Evolutionary conservation across 2,797 vertebrate genomes (phyloP).

Genomic region (Hippoglossus hippoglossus): DNA sequence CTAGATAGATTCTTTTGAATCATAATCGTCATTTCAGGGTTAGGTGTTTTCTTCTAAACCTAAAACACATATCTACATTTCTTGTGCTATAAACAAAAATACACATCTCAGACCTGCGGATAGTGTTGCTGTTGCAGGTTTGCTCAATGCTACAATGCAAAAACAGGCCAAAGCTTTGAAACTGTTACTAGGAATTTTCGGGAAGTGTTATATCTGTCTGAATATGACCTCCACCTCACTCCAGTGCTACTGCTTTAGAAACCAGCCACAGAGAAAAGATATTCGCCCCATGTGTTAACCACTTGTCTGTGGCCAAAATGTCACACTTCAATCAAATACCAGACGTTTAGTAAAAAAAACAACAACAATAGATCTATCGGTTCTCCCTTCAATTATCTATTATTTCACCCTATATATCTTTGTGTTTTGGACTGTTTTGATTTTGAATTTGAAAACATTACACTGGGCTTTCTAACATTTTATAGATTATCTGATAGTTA

Average conservation of each 20-base stretch:
- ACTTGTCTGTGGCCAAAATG: not conserved
- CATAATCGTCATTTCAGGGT: not conserved
- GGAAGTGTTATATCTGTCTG: slow-evolving; percentile 22
- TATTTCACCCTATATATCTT: too few relatives aligned
- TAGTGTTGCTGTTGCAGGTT: slow-evolving; percentile 7
- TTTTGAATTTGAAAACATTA: too few relatives aligned
- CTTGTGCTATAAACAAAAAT: too few relatives aligned
- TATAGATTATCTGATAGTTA: not conserved
- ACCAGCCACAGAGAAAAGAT: not conserved
- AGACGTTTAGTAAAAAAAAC: too few relatives aligned
- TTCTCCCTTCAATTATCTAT: too few relatives aligned
- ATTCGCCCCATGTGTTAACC: not conserved
- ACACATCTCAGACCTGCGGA: slow-evolving; percentile 19
- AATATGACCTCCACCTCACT: slow-evolving; percentile 11
- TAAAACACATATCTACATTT: not conserved
- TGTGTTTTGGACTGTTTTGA: too few relatives aligned
- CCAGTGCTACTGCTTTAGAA: slow-evolving; percentile 29
- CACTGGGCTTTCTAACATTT: too few relatives aligned
- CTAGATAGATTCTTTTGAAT: not conserved
- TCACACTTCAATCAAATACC: too few relatives aligned
- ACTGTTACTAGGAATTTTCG: slow-evolving; percentile 9
- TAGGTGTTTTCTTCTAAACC: slow-evolving; percentile 1
- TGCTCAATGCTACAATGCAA: slow-evolving; percentile 4
- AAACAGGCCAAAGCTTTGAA: slow-evolving; percentile 40
- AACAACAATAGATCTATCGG: too few relatives aligned